A percentile compares a stretch with the other conserved stretches of the same genome.
phyloP scores from a whole-genome alignment of 1,140 invertebrate genomes.

The Drosophila obscura region DNA sequence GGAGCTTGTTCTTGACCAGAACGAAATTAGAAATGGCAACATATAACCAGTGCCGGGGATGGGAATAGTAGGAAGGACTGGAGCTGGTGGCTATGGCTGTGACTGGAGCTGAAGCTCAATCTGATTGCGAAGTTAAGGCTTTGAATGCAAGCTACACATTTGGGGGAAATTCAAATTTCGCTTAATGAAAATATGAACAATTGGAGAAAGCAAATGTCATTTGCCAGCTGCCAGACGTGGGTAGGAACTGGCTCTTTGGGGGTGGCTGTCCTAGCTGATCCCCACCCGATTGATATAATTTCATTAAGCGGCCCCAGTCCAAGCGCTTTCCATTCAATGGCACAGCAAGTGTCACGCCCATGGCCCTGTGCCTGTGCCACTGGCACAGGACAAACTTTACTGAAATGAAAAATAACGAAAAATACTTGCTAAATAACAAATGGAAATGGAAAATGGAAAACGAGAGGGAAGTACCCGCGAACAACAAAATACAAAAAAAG shows the following conservation, averaged over 20 bases:
- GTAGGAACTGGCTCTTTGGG: slow-evolving; percentile 20
- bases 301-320: slow-evolving; percentile 57
- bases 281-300: slow-evolving; percentile 76
- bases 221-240: slow-evolving; percentile 62
- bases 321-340: slow-evolving; percentile 34
- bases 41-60: slow-evolving; percentile 1
- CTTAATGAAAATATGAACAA: slow-evolving; percentile 73
- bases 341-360: slow-evolving; percentile 42
- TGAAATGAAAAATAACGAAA: slow-evolving; percentile 45
- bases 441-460: slow-evolving; percentile 62
- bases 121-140: slow-evolving; percentile 16
- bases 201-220: slow-evolving; percentile 73
- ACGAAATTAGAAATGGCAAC: slow-evolving; percentile 56
- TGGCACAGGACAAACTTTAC: slow-evolving; percentile 21
- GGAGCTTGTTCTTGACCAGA: slow-evolving; percentile 57
- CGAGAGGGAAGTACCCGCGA: slow-evolving; percentile 23
- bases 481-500: slow-evolving; percentile 16
- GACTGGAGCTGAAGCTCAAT: background rate
- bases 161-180: slow-evolving; percentile 60
- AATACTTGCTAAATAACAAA: slow-evolving; percentile 65
- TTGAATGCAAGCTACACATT: slow-evolving; percentile 42
- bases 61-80: slow-evolving; percentile 1
- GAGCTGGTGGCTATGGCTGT: too few species aligned
- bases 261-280: slow-evolving; percentile 57
- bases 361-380: slow-evolving; percentile 20